Evolutionary conservation across 1,140 invertebrate genomes (phyloP).

Genomic region (Maniola jurtina): DNA sequence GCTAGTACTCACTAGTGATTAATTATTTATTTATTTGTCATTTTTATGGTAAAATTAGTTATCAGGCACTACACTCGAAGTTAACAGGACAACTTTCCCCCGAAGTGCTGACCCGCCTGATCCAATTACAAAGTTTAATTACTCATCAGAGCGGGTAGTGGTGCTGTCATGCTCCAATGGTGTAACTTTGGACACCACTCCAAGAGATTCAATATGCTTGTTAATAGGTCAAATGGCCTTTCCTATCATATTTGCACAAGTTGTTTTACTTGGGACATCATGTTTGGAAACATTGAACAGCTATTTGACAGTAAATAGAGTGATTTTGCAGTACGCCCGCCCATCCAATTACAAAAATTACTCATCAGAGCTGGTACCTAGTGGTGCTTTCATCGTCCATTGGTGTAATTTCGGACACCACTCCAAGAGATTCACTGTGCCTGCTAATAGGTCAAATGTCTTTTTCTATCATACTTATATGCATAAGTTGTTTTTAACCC

Average conservation of each 20-base stretch:
- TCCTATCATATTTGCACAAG: background rate
- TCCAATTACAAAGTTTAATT: slow-evolving; percentile 41
- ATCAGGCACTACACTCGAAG: slow-evolving; percentile 1
- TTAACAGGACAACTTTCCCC: background rate
- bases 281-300: background rate
- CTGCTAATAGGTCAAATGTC: background rate
- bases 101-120: slow-evolving; percentile 25
- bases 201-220: background rate
- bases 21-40: background rate
- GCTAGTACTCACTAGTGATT: too few species aligned
- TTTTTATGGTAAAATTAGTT: background rate
- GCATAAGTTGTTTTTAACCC: background rate
- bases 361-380: slow-evolving; percentile 31
- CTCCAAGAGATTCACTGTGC: background rate
- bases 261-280: background rate
- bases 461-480: background rate
- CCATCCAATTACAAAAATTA: slow-evolving; percentile 40
- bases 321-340: too few species aligned
- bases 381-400: slow-evolving; percentile 21
- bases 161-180: slow-evolving; percentile 22
- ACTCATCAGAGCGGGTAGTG: slow-evolving; percentile 30
- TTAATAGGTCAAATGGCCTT: slow-evolving; percentile 1
- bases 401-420: slow-evolving; percentile 24
- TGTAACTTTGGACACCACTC: slow-evolving; percentile 23
- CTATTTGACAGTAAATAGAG: too few species aligned